These are phyloP conservation scores for Galemys pyrenaicus DNA, from an alignment of 2,113 vertebrate species.

Conservation along the genomic window DNA sequence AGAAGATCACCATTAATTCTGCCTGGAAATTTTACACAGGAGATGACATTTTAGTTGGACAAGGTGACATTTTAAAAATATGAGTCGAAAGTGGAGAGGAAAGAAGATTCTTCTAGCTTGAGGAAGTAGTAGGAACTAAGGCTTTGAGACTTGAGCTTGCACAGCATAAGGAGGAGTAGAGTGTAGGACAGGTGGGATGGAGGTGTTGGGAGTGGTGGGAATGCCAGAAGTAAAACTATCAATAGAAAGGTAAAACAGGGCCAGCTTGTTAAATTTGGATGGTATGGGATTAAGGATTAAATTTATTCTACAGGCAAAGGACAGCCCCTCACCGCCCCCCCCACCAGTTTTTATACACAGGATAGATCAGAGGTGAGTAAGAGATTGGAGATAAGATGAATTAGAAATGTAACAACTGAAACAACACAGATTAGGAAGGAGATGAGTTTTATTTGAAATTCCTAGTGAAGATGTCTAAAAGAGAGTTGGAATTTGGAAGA, in stretches of 20 bases:
- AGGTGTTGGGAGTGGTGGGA: not conserved
- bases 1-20: conserved; percentile 56
- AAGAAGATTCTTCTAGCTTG: not conserved
- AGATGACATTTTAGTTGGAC: conserved; percentile 49
- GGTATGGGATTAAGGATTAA: not conserved
- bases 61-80: conserved; percentile 61
- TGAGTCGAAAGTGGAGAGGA: conserved; percentile 24
- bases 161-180: not conserved
- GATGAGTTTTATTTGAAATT: not conserved
- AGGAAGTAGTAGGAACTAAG: conserved; percentile 31
- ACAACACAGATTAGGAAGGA: not conserved
- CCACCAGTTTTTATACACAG: not conserved
- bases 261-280: not conserved
- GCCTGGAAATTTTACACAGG: conserved; percentile 49
- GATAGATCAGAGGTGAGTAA: not conserved
- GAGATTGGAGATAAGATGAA: not conserved
- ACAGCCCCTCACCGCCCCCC: not conserved
- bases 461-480: conserved; percentile 8
- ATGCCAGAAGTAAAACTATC: conserved; percentile 22
- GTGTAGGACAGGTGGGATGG: not conserved
- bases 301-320: not conserved
- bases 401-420: conserved; percentile 21
- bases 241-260: not conserved
- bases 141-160: not conserved
- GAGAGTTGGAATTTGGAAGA: not conserved